Evolutionary conservation across 2,113 vertebrate species (phyloP).

Genomic region (Myodes glareolus): DNA sequence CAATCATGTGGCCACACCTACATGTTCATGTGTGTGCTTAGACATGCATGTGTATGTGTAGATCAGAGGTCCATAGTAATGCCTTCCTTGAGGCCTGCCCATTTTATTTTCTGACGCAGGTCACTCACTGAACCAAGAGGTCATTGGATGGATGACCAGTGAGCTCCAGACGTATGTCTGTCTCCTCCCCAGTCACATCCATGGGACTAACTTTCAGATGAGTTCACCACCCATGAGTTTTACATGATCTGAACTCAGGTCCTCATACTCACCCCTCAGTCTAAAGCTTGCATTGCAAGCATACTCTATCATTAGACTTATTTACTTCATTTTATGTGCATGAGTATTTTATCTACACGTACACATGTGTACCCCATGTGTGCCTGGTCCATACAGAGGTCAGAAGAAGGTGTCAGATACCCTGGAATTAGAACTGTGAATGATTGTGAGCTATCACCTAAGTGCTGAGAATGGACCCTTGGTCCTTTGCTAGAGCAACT

Average conservation of each 20-base stretch:
- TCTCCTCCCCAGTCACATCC: background rate
- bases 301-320: accelerated
- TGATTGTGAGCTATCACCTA: too few relatives aligned
- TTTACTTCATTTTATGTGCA: background rate
- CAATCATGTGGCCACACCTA: too few relatives aligned
- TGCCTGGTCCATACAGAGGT: background rate
- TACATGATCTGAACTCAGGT: background rate
- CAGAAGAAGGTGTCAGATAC: background rate
- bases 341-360: background rate
- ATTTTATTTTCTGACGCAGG: background rate
- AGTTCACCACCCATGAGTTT: background rate
- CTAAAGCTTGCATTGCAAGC: too few relatives aligned
- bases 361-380: background rate
- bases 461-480: background rate
- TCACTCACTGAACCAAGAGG: background rate
- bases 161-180: background rate
- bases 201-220: background rate
- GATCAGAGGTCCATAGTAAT: background rate
- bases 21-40: background rate
- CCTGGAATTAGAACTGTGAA: background rate
- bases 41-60: background rate
- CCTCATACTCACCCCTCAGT: background rate
- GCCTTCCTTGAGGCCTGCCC: background rate
- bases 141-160: background rate
- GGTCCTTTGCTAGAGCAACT: background rate